Base-by-base conservation (phyloP, 2,797 vertebrate species). In the Peromyscus attwateri region DNA sequence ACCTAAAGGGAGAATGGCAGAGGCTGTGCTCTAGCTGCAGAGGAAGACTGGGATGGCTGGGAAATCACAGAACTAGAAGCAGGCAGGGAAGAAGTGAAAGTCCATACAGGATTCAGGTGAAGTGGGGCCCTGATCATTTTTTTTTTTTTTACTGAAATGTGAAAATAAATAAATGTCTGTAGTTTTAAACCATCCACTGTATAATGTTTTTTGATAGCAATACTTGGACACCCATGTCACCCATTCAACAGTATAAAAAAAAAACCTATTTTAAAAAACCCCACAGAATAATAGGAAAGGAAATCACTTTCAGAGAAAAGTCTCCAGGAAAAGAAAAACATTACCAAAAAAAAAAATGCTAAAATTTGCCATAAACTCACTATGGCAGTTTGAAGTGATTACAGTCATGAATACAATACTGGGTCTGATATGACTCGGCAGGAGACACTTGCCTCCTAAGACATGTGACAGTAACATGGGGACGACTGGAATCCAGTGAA, bases 261-360 rank as follows among this genome's bases (percentile, higher is more conserved):
- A 85, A 68, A 34, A 66, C 31, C 52, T 55, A 55, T 68, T 77
- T 91, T 88, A 94, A 97, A 95, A 55, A 55, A 52, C 12, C 52
- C 14, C 21, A 71, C 6, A 6, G 21, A 92, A 57, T 25, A 37
- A 84, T 55, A 73, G 49, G 25, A 96, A 90, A 80, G 40, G 6
- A 64, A 49, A 66, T 93, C 40, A 64, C 52, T 82, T 89, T 55
- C 43, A 55, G 82, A 89, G 71, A 75, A 95, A 94, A 77, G 11
- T 75, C 55, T 43, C 31, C 31, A 57, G 49, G 64, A 60, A 79
- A 89, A 94, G 75, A 91, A 91, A 81, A 68, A 34, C 66, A 37
- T 76, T 93, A 17, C 40, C 75, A 34, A 70, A 49, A 68, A 55
- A 68, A 49, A 68, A 55, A 90, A 85, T 25, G 75, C 16, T 95